phyloP scores from a whole-genome alignment of 2,797 vertebrate genomes.

The Catamblyrhynchus diadema region DNA sequence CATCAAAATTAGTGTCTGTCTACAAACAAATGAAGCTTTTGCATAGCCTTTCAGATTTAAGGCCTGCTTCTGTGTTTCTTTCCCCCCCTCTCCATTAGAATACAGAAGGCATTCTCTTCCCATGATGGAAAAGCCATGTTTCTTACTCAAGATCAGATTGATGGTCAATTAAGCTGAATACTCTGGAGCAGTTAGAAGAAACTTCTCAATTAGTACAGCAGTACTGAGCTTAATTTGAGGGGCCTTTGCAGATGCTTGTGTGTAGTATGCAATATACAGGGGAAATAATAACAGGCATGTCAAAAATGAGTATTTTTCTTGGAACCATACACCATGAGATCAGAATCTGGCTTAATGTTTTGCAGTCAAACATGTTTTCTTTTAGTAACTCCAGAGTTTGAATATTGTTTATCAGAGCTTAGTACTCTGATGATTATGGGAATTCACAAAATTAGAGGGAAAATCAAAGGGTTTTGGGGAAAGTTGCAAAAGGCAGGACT shows the following conservation, averaged over 20 bases:
- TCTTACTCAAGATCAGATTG: background rate
- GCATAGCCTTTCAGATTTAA: background rate
- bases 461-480: too few species aligned
- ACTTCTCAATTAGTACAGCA: background rate
- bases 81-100: fast-evolving
- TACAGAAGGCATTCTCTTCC: background rate
- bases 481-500: too few species aligned
- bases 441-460: too few species aligned
- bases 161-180: background rate
- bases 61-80: background rate
- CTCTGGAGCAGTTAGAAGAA: background rate
- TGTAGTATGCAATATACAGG: conserved; percentile 36
- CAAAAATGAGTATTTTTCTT: conserved; percentile 51
- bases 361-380: conserved; percentile 35
- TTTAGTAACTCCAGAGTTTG: background rate
- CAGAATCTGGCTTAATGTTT: conserved; percentile 52
- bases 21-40: background rate
- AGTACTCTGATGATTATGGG: background rate
- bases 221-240: background rate
- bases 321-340: conserved; percentile 33
- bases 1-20: background rate
- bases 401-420: conserved; percentile 16
- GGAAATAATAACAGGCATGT: conserved; percentile 48
- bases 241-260: conserved; percentile 26
- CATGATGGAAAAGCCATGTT: background rate